Conservation (phyloP, 2,888 invertebrate species). For the Tachina grossa region DNA sequence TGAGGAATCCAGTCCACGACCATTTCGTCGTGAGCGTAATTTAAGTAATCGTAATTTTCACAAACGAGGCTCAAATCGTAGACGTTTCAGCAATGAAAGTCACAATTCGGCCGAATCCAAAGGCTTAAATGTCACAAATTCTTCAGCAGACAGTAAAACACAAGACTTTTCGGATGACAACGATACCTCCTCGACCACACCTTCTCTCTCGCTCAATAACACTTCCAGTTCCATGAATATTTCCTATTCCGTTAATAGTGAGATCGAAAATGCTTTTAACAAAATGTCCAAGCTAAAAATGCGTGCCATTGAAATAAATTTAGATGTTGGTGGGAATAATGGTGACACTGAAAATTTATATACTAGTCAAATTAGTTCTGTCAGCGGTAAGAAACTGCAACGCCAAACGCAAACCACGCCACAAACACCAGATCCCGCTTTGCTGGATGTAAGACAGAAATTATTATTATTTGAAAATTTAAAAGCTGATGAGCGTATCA, state of each 20-base stretch:
- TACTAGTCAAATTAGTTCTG: conserved; percentile 22
- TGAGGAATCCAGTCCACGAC: conserved; percentile 77
- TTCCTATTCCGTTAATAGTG: conserved; percentile 80
- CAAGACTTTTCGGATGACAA: conserved; percentile 54
- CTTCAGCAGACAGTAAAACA: background rate
- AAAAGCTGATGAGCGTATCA: conserved; percentile 74
- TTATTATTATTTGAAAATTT: conserved; percentile 78
- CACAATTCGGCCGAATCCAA: conserved; percentile 72
- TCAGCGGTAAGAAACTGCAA: conserved; percentile 2
- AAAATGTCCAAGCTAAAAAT: conserved; percentile 77
- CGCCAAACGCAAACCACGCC: conserved; percentile 33
- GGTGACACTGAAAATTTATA: conserved; percentile 27
- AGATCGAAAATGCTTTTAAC: conserved; percentile 79
- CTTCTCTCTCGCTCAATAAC: conserved; percentile 29
- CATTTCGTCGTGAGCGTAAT: conserved; percentile 79
- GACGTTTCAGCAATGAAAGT: conserved; percentile 74
- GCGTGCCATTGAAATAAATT: conserved; percentile 64
- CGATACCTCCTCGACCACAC: conserved; percentile 46
- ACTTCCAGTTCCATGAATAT: conserved; percentile 76
- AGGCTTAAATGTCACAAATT: conserved; percentile 17
- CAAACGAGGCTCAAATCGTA: conserved; percentile 77
- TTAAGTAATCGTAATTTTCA: conserved; percentile 79
- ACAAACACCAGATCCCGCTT: conserved; percentile 76
- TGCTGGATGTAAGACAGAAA: conserved; percentile 78
- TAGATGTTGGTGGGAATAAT: background rate